Evolutionary conservation across 2,888 invertebrate species (phyloP).

Genomic region (Chymomyza procnemis): DNA sequence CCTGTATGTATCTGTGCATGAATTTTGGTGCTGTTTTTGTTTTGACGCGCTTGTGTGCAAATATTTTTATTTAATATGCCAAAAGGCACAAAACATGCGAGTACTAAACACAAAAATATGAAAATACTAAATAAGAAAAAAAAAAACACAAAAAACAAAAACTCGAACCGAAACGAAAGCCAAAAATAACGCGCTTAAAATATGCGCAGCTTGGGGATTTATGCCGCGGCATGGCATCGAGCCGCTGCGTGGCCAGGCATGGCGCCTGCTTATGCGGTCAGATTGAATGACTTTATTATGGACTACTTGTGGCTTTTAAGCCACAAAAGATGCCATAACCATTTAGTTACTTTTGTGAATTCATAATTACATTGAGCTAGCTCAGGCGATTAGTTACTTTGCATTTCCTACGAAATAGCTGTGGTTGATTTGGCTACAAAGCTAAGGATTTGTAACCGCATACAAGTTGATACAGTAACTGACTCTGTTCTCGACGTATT

Average conservation of each 20-base stretch:
- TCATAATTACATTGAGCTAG: background rate
- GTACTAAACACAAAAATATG: background rate
- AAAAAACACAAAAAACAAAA: background rate
- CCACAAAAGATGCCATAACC: constrained; percentile 5
- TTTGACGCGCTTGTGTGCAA: constrained; percentile 28
- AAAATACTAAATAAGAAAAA: too few species aligned
- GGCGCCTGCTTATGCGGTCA: background rate
- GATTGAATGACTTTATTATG: constrained; percentile 63
- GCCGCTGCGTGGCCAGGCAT: background rate
- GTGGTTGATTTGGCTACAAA: background rate
- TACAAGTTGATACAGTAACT: background rate
- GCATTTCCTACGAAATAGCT: background rate
- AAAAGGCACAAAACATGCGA: constrained; percentile 22
- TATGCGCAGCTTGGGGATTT: background rate
- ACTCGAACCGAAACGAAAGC: too few species aligned
- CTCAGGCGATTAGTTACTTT: background rate
- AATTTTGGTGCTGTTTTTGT: background rate
- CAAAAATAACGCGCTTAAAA: background rate
- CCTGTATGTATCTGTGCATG: background rate
- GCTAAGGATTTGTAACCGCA: background rate
- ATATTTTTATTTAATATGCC: constrained; percentile 69
- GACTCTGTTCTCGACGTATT: background rate
- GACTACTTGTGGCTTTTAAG: constrained; percentile 70
- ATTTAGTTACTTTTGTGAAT: background rate
- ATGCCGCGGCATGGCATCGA: background rate